A percentile compares a stretch with the other conserved stretches of the same genome.
Conservation (phyloP, 2,113 vertebrate species). For the Pionites leucogaster region DNA sequence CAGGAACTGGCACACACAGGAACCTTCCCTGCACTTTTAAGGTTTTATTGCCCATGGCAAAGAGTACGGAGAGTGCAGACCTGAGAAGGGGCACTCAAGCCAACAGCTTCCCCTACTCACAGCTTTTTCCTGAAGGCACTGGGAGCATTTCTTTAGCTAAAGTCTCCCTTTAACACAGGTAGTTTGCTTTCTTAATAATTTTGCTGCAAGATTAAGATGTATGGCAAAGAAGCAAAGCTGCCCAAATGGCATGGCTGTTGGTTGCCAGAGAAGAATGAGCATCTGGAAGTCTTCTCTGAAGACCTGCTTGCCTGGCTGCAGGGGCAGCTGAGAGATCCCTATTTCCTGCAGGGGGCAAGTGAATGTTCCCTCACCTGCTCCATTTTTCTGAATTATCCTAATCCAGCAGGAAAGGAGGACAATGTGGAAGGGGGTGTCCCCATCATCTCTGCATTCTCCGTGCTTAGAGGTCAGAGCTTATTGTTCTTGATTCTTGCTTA, state of each 20-base stretch:
- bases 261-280: not conserved
- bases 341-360: not conserved
- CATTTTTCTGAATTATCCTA: not conserved
- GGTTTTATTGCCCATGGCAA: not conserved
- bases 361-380: not conserved
- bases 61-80: not conserved
- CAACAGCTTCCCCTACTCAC: not conserved
- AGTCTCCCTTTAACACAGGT: not conserved
- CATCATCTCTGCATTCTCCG: not conserved
- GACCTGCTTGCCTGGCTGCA: not conserved
- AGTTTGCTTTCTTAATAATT: not conserved
- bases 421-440: rapidly evolving
- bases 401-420: not conserved
- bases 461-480: not conserved
- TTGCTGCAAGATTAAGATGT: not conserved
- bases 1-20: rapidly evolving
- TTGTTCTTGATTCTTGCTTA: not conserved
- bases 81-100: not conserved
- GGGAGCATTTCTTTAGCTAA: not conserved
- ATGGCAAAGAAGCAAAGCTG: not conserved
- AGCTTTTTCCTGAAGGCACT: not conserved
- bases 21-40: not conserved
- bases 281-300: not conserved
- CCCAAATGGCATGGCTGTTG: rapidly evolving
- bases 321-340: not conserved